Evolutionary conservation across 2,113 vertebrate species (phyloP).

Genomic region (Pelecanoides urinatrix): DNA sequence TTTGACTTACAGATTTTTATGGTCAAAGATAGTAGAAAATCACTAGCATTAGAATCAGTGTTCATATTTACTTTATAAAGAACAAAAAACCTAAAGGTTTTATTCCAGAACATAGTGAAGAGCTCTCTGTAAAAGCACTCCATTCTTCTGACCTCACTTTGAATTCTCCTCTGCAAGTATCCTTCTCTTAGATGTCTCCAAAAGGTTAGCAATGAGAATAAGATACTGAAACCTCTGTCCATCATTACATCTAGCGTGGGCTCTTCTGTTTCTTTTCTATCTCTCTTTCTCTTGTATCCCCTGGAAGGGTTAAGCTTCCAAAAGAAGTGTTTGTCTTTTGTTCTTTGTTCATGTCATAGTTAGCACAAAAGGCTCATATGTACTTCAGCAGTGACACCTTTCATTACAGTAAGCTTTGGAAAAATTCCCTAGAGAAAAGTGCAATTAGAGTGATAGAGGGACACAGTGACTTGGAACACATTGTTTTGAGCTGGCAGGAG

Average conservation of each 20-base stretch:
- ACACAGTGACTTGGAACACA: neutral
- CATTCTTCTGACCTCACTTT: neutral
- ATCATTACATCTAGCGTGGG: too few species aligned
- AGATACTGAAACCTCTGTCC: neutral
- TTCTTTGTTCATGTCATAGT: neutral
- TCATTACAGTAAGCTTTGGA: neutral
- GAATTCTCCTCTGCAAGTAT: neutral
- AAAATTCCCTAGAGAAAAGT: neutral
- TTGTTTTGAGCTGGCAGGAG: neutral
- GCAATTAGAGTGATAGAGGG: neutral
- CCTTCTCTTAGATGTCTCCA: neutral
- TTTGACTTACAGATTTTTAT: neutral
- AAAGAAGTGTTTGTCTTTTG: fast-evolving
- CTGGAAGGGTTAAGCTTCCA: neutral
- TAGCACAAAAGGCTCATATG: neutral
- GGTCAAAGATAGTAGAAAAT: neutral
- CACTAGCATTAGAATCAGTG: neutral
- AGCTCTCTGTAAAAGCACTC: neutral
- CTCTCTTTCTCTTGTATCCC: neutral
- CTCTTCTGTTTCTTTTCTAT: neutral
- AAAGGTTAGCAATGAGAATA: neutral
- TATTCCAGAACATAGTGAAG: neutral
- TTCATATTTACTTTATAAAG: neutral
- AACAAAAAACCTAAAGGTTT: neutral
- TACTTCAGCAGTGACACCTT: neutral